phyloP scores from a whole-genome alignment of 2,888 invertebrate species.

The Synergus umbraculus region DNA sequence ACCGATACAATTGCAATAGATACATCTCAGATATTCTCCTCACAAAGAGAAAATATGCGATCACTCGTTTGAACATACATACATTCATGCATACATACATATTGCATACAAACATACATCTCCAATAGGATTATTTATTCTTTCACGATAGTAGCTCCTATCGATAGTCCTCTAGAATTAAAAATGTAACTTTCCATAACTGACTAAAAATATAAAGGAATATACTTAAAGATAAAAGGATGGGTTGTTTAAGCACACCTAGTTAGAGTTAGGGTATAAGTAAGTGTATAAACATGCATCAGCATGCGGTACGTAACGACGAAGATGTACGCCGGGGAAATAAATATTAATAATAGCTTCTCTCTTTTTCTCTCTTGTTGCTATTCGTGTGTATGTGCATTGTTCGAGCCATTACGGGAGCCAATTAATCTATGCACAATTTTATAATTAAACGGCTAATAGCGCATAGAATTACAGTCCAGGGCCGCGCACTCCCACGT shows the following conservation, averaged over 20 bases:
- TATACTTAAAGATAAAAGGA: not conserved
- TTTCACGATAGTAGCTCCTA: not conserved
- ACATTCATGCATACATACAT: not conserved
- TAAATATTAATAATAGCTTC: slow-evolving; percentile 69
- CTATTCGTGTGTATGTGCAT: slow-evolving; percentile 52
- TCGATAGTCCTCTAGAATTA: not conserved
- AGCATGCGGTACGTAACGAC: not conserved
- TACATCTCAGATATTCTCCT: slow-evolving; percentile 52
- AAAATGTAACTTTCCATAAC: not conserved
- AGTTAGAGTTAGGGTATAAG: not conserved
- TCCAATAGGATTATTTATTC: slow-evolving; percentile 12
- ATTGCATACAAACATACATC: slow-evolving; percentile 1
- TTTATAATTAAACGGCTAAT: slow-evolving; percentile 77
- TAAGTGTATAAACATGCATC: not conserved
- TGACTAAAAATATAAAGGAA: not conserved
- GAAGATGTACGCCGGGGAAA: slow-evolving; percentile 61
- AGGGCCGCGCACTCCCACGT: slow-evolving; percentile 75
- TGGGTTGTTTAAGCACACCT: slow-evolving; percentile 4
- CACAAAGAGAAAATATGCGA: slow-evolving; percentile 27
- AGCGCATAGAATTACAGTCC: slow-evolving; percentile 75
- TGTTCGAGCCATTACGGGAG: slow-evolving; percentile 71
- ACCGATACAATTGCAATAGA: slow-evolving; percentile 71
- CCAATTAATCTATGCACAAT: slow-evolving; percentile 77
- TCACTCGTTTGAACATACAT: slow-evolving; percentile 4
- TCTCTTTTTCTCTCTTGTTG: slow-evolving; percentile 43